Conservation (phyloP, 2,797 vertebrate species). For the Yasuhikotakia modesta region DNA sequence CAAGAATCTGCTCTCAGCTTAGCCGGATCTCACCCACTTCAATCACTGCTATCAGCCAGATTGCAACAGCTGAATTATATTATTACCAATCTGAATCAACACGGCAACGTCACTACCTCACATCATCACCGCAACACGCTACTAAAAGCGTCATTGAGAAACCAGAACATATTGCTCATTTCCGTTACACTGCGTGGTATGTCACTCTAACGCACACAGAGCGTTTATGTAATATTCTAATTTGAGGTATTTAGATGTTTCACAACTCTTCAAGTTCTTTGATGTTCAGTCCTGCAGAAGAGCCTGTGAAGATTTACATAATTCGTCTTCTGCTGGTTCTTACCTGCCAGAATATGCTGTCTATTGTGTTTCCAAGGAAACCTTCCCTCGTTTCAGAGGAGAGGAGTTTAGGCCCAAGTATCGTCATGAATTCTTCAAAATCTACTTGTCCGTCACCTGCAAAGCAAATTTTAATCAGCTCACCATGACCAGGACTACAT, state of each 20-base stretch:
- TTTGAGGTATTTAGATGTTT: conserved; percentile 9
- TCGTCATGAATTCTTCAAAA: conserved; percentile 97
- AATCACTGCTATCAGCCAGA: background rate
- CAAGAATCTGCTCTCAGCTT: background rate
- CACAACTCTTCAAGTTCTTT: background rate
- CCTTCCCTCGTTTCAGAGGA: conserved; percentile 92
- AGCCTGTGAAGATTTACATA: background rate
- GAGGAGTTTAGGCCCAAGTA: conserved; percentile 92
- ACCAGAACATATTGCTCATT: background rate
- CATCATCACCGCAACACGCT: background rate
- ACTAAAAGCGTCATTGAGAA: background rate
- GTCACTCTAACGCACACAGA: background rate
- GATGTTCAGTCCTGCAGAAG: too few relatives aligned
- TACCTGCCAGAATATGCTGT: conserved; percentile 99
- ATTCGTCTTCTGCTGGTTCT: conserved; percentile 51
- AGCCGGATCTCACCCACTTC: background rate
- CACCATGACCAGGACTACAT: too few relatives aligned
- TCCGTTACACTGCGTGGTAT: background rate
- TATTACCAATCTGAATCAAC: background rate
- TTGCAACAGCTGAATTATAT: background rate
- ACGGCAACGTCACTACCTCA: background rate
- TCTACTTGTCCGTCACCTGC: conserved; percentile 93
- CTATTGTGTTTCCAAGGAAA: conserved; percentile 94
- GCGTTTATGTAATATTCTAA: background rate
- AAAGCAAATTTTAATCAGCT: conserved; percentile 6